Conservation (phyloP, 30 jellyfish, hydroid and myxozoan genomes). For the Pelagia noctiluca region DNA sequence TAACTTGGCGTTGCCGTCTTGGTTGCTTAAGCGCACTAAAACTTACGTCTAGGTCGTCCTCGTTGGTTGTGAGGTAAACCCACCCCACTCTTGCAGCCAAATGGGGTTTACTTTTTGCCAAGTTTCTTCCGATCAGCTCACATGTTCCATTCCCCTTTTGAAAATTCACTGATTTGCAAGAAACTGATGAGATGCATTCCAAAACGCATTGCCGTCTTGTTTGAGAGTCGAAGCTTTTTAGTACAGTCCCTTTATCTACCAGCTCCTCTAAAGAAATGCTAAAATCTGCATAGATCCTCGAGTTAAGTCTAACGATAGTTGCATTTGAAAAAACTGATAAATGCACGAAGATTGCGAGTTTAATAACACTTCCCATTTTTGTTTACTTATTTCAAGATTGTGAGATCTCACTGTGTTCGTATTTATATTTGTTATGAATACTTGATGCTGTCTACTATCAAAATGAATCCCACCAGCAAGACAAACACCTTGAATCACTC, state of each 20-base stretch:
- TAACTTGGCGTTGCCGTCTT: too few relatives aligned
- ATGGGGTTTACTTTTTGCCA: conserved; percentile 8
- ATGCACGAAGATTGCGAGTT: too few relatives aligned
- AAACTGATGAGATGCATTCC: too few relatives aligned
- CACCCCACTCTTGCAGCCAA: conserved; percentile 21
- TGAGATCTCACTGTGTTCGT: too few relatives aligned
- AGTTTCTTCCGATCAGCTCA: conserved; percentile 19
- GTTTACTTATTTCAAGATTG: too few relatives aligned
- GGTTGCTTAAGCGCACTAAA: too few relatives aligned
- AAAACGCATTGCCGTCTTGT: conserved; percentile 1
- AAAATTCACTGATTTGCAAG: conserved; percentile 20
- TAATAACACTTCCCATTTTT: too few relatives aligned
- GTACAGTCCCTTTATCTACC: conserved; percentile 6
- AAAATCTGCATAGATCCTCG: conserved; percentile 19
- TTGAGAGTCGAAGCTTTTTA: not conserved
- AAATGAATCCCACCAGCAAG: too few relatives aligned
- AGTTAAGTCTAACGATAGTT: not conserved
- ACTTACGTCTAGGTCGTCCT: conserved; percentile 20
- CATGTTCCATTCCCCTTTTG: conserved; percentile 32
- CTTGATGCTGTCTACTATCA: too few relatives aligned
- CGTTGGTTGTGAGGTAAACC: conserved; percentile 27
- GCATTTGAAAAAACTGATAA: too few relatives aligned
- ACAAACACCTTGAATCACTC: too few relatives aligned
- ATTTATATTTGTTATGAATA: too few relatives aligned
- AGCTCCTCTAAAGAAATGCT: conserved; percentile 7